These are phyloP conservation scores for Nasonia oneida DNA, from an alignment of 2,888 invertebrate species.

Conservation along the genomic window DNA sequence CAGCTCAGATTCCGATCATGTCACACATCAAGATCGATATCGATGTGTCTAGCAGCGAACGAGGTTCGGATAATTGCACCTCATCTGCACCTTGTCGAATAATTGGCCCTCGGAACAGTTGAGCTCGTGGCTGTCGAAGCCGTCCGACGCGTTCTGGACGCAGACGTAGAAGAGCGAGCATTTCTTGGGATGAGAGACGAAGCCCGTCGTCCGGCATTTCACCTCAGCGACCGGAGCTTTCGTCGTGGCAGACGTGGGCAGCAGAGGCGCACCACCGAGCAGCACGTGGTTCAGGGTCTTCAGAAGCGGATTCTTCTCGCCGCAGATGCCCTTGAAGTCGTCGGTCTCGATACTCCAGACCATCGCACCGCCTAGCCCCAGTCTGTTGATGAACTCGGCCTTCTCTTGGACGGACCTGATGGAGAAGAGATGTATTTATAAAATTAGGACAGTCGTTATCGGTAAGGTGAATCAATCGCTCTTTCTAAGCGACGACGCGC, in stretches of 20 bases:
- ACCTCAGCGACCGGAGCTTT: background rate
- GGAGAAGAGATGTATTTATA: background rate
- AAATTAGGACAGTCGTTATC: background rate
- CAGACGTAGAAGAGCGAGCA: conserved; percentile 61
- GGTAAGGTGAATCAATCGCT: background rate
- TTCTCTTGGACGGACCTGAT: conserved; percentile 65
- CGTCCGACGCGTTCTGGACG: conserved; percentile 44
- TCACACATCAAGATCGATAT: too few species aligned
- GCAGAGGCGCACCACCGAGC: conserved; percentile 57
- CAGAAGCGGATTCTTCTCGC: conserved; percentile 84
- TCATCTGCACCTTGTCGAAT: background rate
- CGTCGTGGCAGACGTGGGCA: conserved; percentile 68
- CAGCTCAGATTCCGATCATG: too few species aligned
- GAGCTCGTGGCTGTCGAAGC: background rate
- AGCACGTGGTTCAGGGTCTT: conserved; percentile 80
- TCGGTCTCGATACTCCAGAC: conserved; percentile 91
- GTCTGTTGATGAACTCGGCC: conserved; percentile 70
- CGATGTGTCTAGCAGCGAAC: background rate
- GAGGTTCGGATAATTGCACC: background rate
- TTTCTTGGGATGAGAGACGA: conserved; percentile 54
- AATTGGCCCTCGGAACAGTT: background rate
- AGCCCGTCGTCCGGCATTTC: conserved; percentile 36
- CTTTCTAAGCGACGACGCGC: background rate
- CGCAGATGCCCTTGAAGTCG: conserved; percentile 86
- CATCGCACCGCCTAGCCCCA: conserved; percentile 84